Percentiles rank a stretch among this genome's conserved stretches.
These are phyloP conservation scores for Leuctra nigra DNA, from an alignment of 2,888 invertebrate species.

Conservation along the genomic window DNA sequence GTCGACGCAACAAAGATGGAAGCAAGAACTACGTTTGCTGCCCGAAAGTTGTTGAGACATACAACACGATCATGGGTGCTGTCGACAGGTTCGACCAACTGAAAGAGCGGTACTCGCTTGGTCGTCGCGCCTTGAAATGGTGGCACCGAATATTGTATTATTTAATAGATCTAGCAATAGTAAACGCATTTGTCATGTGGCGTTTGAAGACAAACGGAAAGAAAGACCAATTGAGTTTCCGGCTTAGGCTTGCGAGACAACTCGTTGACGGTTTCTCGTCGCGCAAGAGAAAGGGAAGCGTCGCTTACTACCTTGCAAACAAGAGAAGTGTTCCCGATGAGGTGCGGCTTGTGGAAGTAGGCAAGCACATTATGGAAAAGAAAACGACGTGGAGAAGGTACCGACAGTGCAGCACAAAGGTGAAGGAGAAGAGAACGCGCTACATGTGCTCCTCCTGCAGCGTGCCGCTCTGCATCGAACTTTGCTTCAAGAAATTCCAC, in stretches of 20 bases:
- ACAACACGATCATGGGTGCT: constrained; percentile 19
- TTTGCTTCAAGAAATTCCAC: constrained; percentile 15
- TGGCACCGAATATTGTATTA: constrained; percentile 16
- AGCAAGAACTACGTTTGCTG: background rate
- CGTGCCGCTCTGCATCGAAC: constrained; percentile 15
- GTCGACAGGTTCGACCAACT: constrained; percentile 19
- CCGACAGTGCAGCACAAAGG: constrained; percentile 13
- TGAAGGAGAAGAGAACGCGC: constrained; percentile 2
- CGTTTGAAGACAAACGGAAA: background rate
- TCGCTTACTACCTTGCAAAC: constrained; percentile 1
- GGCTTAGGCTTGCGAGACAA: constrained; percentile 12
- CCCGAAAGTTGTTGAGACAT: constrained; percentile 14
- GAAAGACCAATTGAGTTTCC: constrained; percentile 13
- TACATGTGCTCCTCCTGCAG: constrained; percentile 14
- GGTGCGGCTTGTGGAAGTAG: constrained; percentile 3
- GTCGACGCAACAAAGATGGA: constrained; percentile 17
- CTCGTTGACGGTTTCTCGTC: constrained; percentile 12
- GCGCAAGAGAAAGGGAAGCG: background rate
- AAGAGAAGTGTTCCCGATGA: constrained; percentile 17
- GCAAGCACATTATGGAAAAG: constrained; percentile 14
- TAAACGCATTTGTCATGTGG: constrained; percentile 19
- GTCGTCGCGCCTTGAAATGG: constrained; percentile 16
- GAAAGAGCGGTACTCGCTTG: constrained; percentile 14
- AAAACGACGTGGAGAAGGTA: constrained; percentile 5
- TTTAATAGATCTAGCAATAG: constrained; percentile 17